Evolutionary conservation across 2,888 invertebrate species (phyloP).

Genomic region (Lasioglossum figueresi): DNA sequence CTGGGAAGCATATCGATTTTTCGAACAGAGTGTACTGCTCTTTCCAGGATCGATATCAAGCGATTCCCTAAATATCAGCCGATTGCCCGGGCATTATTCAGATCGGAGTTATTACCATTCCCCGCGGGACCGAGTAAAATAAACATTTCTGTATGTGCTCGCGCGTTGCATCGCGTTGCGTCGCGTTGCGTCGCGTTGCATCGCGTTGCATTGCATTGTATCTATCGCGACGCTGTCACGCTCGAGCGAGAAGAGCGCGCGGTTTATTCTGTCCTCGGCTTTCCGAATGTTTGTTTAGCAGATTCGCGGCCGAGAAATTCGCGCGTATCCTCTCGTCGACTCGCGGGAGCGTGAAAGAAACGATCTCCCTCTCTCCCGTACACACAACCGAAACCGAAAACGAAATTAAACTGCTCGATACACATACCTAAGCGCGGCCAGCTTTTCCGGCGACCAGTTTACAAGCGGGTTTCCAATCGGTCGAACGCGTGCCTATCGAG

Average conservation of each 20-base stretch:
- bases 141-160: neutral
- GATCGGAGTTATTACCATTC: neutral
- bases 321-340: neutral
- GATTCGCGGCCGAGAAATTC: neutral
- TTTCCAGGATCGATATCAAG: neutral
- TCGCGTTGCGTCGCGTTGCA: neutral
- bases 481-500: neutral
- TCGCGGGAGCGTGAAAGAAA: neutral
- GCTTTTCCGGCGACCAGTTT: neutral
- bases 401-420: neutral
- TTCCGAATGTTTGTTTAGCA: neutral
- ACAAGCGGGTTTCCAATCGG: neutral
- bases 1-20: neutral
- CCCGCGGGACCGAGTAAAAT: neutral
- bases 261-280: neutral
- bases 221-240: neutral
- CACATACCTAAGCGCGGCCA: neutral
- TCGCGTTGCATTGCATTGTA: neutral
- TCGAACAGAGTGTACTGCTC: neutral
- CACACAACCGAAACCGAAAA: neutral
- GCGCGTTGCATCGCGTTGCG: neutral
- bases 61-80: neutral
- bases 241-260: neutral
- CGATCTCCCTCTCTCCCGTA: neutral
- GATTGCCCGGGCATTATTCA: neutral